Evolutionary conservation across 2,797 vertebrate species (phyloP).

Genomic region (Microcaecilia unicolor): DNA sequence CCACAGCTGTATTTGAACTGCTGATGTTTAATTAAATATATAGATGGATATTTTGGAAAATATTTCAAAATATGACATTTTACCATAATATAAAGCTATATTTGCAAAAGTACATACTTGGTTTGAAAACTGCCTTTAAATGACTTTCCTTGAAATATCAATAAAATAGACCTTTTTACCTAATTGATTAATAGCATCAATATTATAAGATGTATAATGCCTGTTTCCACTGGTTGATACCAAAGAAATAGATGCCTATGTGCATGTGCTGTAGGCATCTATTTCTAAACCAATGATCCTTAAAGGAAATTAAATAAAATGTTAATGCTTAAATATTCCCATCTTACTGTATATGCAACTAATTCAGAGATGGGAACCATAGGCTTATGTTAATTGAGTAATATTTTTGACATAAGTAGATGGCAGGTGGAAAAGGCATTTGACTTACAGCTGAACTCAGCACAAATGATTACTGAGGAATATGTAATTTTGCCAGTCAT

Average conservation of each 20-base stretch:
- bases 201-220: slow-evolving; percentile 18
- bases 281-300: neutral
- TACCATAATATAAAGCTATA: neutral
- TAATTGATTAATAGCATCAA: slow-evolving; percentile 10
- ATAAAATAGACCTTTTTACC: slow-evolving; percentile 13
- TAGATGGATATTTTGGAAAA: too few relatives aligned
- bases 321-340: too few relatives aligned
- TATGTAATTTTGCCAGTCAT: too few relatives aligned
- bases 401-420: neutral
- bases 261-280: slow-evolving; percentile 14
- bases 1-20: neutral
- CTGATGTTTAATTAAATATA: neutral
- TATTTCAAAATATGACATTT: neutral
- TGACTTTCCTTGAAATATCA: slow-evolving; percentile 4
- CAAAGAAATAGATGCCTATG: slow-evolving; percentile 6
- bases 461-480: slow-evolving; percentile 14
- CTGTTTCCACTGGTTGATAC: slow-evolving; percentile 8
- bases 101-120: neutral
- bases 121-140: slow-evolving; percentile 8
- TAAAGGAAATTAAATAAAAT: too few relatives aligned
- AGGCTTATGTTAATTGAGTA: neutral
- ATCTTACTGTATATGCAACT: neutral
- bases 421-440: neutral
- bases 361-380: slow-evolving; percentile 6
- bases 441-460: slow-evolving; percentile 12